Percentiles rank a stretch among this genome's conserved stretches.
Evolutionary conservation across 2,113 vertebrate species (phyloP).

Genomic region (Amphilophus citrinellus): DNA sequence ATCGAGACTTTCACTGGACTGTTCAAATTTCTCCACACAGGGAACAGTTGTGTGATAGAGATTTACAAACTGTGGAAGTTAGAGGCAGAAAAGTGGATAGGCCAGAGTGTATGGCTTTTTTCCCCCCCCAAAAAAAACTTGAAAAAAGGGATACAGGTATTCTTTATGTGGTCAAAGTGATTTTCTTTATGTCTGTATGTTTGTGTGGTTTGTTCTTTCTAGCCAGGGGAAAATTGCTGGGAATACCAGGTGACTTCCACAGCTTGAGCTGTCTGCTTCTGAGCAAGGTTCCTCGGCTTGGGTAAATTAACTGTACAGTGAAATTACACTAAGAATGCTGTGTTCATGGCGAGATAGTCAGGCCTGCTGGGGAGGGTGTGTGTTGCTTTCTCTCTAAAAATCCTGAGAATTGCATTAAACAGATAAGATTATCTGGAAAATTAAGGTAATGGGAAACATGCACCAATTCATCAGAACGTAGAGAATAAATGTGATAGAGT

Average conservation of each 20-base stretch:
- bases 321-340: constrained; percentile 16
- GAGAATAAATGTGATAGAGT: background rate
- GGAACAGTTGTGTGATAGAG: background rate
- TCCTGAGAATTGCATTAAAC: background rate
- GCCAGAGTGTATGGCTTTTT: background rate
- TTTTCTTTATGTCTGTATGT: constrained; percentile 11
- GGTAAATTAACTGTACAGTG: constrained; percentile 30
- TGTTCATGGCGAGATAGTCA: background rate
- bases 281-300: constrained; percentile 15
- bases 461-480: background rate
- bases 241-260: constrained; percentile 15
- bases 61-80: background rate
- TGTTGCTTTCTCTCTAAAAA: background rate
- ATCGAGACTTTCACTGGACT: background rate
- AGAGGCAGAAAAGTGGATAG: background rate
- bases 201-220: constrained; percentile 27
- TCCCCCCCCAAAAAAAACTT: background rate
- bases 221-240: background rate
- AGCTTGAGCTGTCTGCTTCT: background rate
- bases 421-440: background rate
- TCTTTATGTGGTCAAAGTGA: constrained; percentile 14
- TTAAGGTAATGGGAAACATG: background rate
- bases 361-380: background rate
- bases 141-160: background rate
- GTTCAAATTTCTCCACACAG: background rate